phyloP scores from a whole-genome alignment of 2,888 invertebrate genomes.

The Brachylomia viminalis region DNA sequence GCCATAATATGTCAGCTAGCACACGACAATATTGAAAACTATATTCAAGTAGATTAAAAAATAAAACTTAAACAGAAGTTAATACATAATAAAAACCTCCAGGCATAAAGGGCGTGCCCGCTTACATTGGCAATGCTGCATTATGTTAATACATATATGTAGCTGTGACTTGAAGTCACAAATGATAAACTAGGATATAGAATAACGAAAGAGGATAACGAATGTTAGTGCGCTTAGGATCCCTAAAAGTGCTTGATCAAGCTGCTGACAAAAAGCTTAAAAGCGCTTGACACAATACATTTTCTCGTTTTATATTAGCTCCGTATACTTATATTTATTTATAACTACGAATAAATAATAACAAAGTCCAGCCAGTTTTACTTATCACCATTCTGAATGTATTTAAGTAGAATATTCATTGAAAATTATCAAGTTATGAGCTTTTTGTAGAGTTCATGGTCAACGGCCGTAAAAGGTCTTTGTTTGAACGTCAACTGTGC shows the following conservation, averaged over 20 bases:
- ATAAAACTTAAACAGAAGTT: too few species aligned
- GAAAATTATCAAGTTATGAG: slow-evolving; percentile 21
- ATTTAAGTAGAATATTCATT: slow-evolving; percentile 15
- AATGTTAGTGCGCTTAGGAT: not conserved
- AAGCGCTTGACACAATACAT: not conserved
- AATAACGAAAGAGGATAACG: too few species aligned
- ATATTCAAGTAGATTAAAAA: too few species aligned
- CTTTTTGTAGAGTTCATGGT: slow-evolving; percentile 23
- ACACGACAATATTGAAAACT: too few species aligned
- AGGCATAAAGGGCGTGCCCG: too few species aligned
- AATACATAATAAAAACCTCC: too few species aligned
- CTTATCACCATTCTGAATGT: slow-evolving; percentile 11
- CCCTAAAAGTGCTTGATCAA: not conserved
- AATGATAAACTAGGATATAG: too few species aligned
- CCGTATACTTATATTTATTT: not conserved
- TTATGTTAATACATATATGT: too few species aligned
- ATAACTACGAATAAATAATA: not conserved
- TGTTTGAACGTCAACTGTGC: slow-evolving; percentile 14
- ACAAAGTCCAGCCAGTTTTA: slow-evolving; percentile 19
- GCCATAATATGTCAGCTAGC: too few species aligned
- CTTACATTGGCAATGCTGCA: too few species aligned
- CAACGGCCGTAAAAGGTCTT: slow-evolving; percentile 7
- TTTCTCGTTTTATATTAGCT: not conserved
- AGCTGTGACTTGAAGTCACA: too few species aligned
- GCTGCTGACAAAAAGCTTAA: too few species aligned